Evolutionary conservation across 2,888 invertebrate species (phyloP), one percentile per base, ranked within the genome.

Genomic region (Neoascia interrupta): DNA sequence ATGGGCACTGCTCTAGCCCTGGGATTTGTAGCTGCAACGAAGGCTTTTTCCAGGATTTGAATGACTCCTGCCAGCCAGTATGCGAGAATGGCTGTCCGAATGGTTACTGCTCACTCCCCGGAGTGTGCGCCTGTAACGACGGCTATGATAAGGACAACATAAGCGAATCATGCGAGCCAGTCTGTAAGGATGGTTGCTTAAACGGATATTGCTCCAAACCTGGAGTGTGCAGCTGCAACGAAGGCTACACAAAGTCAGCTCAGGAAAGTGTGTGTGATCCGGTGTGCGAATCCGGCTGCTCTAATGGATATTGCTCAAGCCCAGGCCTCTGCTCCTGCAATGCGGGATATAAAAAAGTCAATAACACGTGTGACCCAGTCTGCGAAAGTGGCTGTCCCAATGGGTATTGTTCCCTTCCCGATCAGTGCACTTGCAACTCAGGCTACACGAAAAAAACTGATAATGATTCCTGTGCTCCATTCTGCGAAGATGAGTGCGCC

Each of bases 201-300:
- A 94, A 94, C 83, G 94, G 94, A 0, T 88, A 90, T 4, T 94
- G 94, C 81, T 91, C 92, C 0, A 90, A 91, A 0, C 94, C 94
- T 0, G 92, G 92, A 85, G 90, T 92, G 82, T 94, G 94, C 82
- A 89, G 92, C 47, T 94, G 94, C 82, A 92, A 92, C 82, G 87
- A 89, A 2, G 94, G 94, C 0, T 94, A 89, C 86, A n/a, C 13
- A 0, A 56, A 41, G 18, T 2, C 3, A n/a, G 8, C 8, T 3
- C 3, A 8, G 2, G 4, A 31, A 31, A 6, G n/a, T n/a, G 3
- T 6, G 4, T 31, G 31, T 6, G 31, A 31, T 8, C 76, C 81
- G 0, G 43, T 69, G 6, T 81, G 81, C 21, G 39, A 81, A 13
- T 16, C 23, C n/a, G 41, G 28, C 2, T 83, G 82, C 41, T 31